Percentiles rank a stretch among this genome's conserved stretches.
Conservation (phyloP, 2,797 vertebrate genomes). For the Cercopithecus mitis region DNA sequence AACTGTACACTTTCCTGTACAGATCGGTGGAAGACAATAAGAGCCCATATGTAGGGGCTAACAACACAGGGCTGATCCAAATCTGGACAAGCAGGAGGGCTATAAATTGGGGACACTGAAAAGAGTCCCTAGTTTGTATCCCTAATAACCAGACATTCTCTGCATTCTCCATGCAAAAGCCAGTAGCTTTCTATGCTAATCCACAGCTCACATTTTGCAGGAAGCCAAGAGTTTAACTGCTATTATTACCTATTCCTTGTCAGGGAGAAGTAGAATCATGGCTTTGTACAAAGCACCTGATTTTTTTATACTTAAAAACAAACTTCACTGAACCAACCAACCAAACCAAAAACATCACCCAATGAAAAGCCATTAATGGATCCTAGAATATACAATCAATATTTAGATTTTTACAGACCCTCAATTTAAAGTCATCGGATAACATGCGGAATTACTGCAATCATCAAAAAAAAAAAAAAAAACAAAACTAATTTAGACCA, state of each 20-base stretch:
- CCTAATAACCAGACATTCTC: background rate
- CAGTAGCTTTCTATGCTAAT: background rate
- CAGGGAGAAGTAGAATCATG: background rate
- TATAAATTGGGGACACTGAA: rapidly evolving
- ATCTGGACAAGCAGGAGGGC: too few relatives aligned
- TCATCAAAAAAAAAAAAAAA: too few relatives aligned
- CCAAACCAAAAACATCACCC: background rate
- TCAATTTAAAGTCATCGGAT: background rate
- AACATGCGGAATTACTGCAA: background rate
- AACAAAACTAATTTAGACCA: background rate
- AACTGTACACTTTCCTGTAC: background rate
- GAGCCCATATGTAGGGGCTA: rapidly evolving
- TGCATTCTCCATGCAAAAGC: too few relatives aligned
- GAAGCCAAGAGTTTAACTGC: background rate
- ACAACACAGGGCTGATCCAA: background rate
- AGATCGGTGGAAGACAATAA: background rate
- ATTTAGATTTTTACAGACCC: background rate
- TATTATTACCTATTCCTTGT: background rate
- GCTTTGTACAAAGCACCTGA: background rate
- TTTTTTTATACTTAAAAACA: background rate
- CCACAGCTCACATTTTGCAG: background rate
- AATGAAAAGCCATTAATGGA: background rate
- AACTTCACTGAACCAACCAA: background rate
- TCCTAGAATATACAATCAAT: background rate
- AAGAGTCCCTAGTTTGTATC: background rate